Base-by-base conservation (phyloP, 2,113 vertebrate genomes). In the Alces alces region DNA sequence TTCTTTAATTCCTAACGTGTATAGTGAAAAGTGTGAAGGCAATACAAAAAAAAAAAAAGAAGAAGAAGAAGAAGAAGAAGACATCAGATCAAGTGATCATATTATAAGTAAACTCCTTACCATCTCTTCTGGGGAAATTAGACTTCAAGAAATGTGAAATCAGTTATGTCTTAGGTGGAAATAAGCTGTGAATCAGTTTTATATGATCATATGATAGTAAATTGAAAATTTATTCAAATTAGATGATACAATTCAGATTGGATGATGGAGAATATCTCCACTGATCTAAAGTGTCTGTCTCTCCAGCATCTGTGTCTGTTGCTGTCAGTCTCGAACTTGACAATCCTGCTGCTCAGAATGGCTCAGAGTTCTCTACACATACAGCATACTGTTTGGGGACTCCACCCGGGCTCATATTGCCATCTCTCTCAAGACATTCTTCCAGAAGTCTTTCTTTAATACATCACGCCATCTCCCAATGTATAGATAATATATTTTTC, bases 181-280 rank as follows among this genome's bases (percentile, higher is more conserved):
- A 36, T 86, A 86, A 95, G 73, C n/a, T 83, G 28, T 76, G 5
- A 66, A 52, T 84, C 15, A 64, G 52, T 73, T 95, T 92, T 70
- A 47, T 80, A 61, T 47, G 30, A 80, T 36, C 43, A 73, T 89
- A 58, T 45, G 21, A 92, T 61, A 36, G 1, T 85, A 73, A 96
- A 57, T 5, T 45, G 5, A 76, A 0, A 15, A 30, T 76, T 73
- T 89, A 43, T 64, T 97, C 52, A 64, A 91, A 92, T 11, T 57
- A 36, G 25, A 39, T 45, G 17, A 66, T 25, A 10, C 21, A 80
- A n/a, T 57, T 96, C 76, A 76, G 88, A 86, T 14, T 64, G 30
- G 30, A n/a, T 57, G 23, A 78, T 30, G 6, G 13, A 80, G 27
- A 36, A 52, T 21, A 9, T 60, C 47, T 55, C 30, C 9, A 54